Evolutionary conservation across 2,113 vertebrate species (phyloP).

Genomic region (Phrynocephalus versicolor): DNA sequence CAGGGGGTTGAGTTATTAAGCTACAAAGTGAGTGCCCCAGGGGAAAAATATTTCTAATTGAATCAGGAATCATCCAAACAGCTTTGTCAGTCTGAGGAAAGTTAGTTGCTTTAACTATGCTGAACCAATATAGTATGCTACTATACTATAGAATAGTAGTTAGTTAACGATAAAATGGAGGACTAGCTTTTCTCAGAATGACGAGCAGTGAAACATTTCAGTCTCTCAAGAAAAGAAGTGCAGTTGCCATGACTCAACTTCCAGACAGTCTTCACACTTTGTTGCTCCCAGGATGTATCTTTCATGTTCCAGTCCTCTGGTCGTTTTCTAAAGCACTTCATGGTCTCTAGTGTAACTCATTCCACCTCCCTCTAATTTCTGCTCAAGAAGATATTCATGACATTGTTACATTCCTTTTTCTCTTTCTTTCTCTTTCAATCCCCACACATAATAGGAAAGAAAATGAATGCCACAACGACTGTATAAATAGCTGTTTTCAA

Average conservation of each 20-base stretch:
- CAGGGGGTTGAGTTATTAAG: no score
- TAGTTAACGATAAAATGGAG: no score
- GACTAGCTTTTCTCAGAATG: background rate
- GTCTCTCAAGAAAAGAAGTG: no score
- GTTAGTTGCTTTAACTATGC: no score
- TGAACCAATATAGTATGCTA: no score
- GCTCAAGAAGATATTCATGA: background rate
- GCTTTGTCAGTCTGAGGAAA: no score
- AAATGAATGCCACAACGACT: slow-evolving; percentile 1
- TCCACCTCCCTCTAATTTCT: background rate
- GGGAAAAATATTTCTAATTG: no score
- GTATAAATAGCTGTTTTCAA: slow-evolving; percentile 13
- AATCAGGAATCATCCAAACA: no score
- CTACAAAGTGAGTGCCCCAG: no score
- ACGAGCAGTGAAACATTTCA: no score
- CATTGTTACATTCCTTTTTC: slow-evolving; percentile 1
- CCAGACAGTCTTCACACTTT: background rate
- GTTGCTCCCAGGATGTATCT: fast-evolving
- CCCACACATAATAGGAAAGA: slow-evolving; percentile 13
- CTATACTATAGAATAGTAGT: no score
- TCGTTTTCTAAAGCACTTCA: background rate
- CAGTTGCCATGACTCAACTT: background rate
- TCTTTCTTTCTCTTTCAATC: background rate
- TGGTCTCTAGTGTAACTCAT: background rate
- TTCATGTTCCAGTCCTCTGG: background rate